A percentile compares a stretch with the other conserved stretches of the same genome.
phyloP scores from a whole-genome alignment of 1,140 invertebrate genomes.

The Linepithema humile region DNA sequence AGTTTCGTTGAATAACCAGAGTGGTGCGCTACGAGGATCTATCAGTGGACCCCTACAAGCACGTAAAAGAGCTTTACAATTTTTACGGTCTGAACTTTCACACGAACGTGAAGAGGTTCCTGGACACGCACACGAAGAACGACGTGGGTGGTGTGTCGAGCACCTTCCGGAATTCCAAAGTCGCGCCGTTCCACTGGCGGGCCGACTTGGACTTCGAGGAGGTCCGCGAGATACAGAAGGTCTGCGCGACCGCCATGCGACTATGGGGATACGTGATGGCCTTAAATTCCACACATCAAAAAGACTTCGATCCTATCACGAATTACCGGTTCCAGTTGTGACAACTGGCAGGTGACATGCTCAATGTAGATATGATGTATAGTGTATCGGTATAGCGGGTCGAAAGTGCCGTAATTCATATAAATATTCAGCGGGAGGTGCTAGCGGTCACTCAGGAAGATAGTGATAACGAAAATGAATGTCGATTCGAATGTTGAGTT shows the following conservation, averaged over 20 bases:
- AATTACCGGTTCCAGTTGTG: conserved; percentile 77
- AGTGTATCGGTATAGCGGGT: conserved; percentile 52
- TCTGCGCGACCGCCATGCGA: conserved; percentile 90
- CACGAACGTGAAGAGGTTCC: conserved; percentile 88
- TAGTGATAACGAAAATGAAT: conserved; percentile 1
- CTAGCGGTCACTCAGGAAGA: conserved; percentile 30
- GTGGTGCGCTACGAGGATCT: conserved; percentile 94
- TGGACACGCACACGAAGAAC: conserved; percentile 92
- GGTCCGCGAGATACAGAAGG: conserved; percentile 87
- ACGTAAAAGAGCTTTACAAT: conserved; percentile 89
- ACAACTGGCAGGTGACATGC: conserved; percentile 37
- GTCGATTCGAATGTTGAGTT: conserved; percentile 37
- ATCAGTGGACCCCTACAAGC: conserved; percentile 89
- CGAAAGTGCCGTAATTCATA: conserved; percentile 51
- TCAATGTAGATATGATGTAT: conserved; percentile 63
- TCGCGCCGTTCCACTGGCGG: conserved; percentile 93
- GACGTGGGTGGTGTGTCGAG: conserved; percentile 92
- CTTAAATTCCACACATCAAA: conserved; percentile 84
- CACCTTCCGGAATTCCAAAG: conserved; percentile 92
- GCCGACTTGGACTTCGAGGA: conserved; percentile 89
- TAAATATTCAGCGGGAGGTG: conserved; percentile 52
- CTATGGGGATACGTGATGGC: conserved; percentile 91
- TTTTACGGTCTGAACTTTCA: conserved; percentile 92
- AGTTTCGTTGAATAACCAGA: too few species aligned
- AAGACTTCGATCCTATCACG: conserved; percentile 85